Evolutionary conservation across 2,113 vertebrate genomes (phyloP).

Genomic region (Cheirogaleus medius): DNA sequence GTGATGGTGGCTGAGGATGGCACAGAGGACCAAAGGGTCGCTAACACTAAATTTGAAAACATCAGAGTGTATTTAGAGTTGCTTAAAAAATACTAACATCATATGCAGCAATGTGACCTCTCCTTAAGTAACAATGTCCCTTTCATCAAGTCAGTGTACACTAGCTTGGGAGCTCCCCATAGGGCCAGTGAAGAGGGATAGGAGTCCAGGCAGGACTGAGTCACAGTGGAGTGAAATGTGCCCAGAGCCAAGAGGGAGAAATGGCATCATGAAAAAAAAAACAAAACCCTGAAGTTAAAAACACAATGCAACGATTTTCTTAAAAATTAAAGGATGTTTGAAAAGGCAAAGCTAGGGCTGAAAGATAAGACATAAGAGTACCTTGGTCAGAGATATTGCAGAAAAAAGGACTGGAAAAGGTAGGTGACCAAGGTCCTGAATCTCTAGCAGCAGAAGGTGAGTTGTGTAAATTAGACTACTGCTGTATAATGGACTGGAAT

Average conservation of each 20-base stretch:
- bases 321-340: neutral
- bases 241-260: neutral
- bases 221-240: neutral
- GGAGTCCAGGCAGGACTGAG: neutral
- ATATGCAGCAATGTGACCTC: neutral
- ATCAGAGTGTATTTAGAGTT: neutral
- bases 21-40: neutral
- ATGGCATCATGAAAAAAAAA: neutral
- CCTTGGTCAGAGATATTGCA: neutral
- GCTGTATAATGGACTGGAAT: rapidly evolving
- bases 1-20: too few relatives aligned
- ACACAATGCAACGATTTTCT: neutral
- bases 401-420: neutral
- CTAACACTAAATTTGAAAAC: neutral
- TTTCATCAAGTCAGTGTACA: neutral
- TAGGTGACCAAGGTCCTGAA: neutral
- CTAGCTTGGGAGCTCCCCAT: neutral
- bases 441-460: neutral
- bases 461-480: neutral
- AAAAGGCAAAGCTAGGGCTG: neutral
- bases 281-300: neutral
- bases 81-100: neutral
- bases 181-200: neutral
- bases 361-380: neutral
- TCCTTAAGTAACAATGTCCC: neutral